These are phyloP conservation scores for Apomyelois bistriatella DNA, from an alignment of 2,888 invertebrate species.

Conservation along the genomic window DNA sequence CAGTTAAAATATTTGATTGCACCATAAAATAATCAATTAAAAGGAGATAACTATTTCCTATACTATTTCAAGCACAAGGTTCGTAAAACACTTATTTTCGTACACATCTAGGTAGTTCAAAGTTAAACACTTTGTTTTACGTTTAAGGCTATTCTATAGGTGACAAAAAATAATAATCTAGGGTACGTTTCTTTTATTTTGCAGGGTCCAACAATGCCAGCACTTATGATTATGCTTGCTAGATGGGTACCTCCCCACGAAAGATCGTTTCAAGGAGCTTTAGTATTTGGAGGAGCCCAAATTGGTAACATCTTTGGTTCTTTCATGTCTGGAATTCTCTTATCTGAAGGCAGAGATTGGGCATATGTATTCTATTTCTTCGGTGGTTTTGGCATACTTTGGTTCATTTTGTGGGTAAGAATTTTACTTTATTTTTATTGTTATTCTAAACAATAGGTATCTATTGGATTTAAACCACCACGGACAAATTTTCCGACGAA, in stretches of 20 bases:
- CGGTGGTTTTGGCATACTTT: constrained; percentile 75
- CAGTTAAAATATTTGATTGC: no score
- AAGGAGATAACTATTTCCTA: no score
- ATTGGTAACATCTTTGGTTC: constrained; percentile 79
- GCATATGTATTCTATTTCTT: constrained; percentile 81
- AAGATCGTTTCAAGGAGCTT: constrained; percentile 77
- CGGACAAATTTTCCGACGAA: no score
- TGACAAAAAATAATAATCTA: no score
- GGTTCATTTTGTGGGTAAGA: constrained; percentile 76
- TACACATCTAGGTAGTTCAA: no score
- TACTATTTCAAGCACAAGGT: no score
- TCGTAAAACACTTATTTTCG: no score
- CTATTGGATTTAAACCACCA: neutral
- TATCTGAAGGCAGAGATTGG: constrained; percentile 75
- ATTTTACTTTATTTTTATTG: neutral
- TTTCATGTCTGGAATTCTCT: constrained; percentile 72
- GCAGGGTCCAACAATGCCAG: constrained; percentile 87
- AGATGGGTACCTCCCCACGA: constrained; percentile 82
- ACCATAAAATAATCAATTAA: no score
- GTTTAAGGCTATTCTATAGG: no score
- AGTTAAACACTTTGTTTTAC: no score
- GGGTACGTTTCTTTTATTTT: no score
- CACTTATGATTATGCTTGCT: constrained; percentile 82
- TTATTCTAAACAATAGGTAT: neutral
- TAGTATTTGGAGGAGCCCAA: constrained; percentile 81